These are phyloP conservation scores for Manacus vitellinus DNA, from an alignment of 2,113 vertebrate genomes.

Conservation along the genomic window DNA sequence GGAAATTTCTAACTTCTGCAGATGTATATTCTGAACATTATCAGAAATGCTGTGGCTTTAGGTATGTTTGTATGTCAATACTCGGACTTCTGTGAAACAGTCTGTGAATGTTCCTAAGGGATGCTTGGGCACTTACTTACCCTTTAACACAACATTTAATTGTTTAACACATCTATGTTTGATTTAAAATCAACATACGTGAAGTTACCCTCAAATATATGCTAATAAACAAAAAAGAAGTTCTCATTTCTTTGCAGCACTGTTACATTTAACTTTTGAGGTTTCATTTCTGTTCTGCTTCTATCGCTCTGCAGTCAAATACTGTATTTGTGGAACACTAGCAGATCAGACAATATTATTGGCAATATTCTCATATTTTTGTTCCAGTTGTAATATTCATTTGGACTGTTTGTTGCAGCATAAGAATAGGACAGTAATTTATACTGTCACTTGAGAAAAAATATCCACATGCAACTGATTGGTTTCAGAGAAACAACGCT, in stretches of 20 bases:
- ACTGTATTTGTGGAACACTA: not conserved
- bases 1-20: not conserved
- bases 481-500: not conserved
- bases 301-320: not conserved
- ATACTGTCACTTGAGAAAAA: not conserved
- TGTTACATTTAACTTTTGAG: not conserved
- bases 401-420: not conserved
- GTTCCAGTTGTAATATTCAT: not conserved
- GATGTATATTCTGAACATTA: not conserved
- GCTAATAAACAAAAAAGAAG: not conserved
- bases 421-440: not conserved
- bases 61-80: not conserved
- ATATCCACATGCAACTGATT: not conserved
- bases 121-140: not conserved
- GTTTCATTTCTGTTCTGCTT: not conserved
- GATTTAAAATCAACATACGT: not conserved
- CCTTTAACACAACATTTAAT: not conserved
- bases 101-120: not conserved
- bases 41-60: not conserved
- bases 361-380: not conserved
- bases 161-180: no score
- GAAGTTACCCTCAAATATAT: not conserved
- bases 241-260: fast-evolving
- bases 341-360: not conserved
- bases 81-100: not conserved